These are phyloP conservation scores for Isichthys henryi DNA, from an alignment of 2,113 vertebrate genomes.

Conservation along the genomic window DNA sequence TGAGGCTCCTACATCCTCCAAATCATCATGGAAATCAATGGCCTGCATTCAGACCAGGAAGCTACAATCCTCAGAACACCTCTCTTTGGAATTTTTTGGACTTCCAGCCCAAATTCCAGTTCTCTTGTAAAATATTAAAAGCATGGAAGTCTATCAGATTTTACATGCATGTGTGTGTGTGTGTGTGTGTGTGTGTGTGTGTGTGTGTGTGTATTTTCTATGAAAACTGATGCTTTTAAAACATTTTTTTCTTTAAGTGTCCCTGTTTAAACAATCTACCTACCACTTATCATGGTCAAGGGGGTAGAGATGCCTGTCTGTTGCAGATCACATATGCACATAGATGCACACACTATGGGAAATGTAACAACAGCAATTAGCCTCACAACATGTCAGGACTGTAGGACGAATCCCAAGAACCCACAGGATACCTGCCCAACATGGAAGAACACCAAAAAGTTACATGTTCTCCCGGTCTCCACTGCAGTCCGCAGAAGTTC, in stretches of 20 bases:
- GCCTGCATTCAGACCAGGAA: constrained; percentile 49
- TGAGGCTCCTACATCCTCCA: constrained; percentile 56
- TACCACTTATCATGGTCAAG: not conserved
- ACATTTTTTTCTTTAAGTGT: constrained; percentile 2
- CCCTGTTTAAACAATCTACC: not conserved
- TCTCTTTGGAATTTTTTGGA: not conserved
- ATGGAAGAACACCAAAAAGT: not conserved
- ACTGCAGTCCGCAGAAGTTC: not conserved
- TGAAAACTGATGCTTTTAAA: constrained; percentile 31
- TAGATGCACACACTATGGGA: not conserved
- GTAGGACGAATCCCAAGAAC: not conserved
- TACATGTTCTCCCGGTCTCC: not conserved
- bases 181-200: constrained; percentile 14
- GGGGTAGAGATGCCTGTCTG: not conserved
- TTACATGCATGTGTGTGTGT: not conserved
- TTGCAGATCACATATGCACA: not conserved
- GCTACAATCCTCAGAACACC: not conserved
- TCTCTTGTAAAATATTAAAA: not conserved
- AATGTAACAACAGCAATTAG: not conserved
- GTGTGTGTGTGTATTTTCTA: constrained; percentile 32
- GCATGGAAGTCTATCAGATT: not conserved
- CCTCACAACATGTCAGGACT: not conserved
- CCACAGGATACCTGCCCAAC: not conserved
- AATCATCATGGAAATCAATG: constrained; percentile 50
- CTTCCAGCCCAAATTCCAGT: not conserved